Conservation (phyloP, 1,140 invertebrate species). For the Tetraneura akinire region DNA sequence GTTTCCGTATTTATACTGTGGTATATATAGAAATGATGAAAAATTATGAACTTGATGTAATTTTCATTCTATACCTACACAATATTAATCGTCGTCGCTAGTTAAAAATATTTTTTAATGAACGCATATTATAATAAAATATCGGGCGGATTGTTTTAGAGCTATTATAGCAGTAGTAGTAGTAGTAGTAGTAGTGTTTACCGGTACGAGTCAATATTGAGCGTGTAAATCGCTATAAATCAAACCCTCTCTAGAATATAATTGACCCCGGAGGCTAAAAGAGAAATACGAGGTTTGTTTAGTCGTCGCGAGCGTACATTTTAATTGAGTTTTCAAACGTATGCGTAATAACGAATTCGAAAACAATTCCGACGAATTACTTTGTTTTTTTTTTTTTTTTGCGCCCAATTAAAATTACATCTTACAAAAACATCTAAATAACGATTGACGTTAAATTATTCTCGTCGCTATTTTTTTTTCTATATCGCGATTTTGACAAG, state of each 20-base stretch:
- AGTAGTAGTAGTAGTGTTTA: neutral
- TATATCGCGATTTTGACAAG: neutral
- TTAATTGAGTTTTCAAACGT: conserved; percentile 40
- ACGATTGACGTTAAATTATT: conserved; percentile 13
- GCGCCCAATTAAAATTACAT: conserved; percentile 21
- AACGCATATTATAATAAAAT: neutral
- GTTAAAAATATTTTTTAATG: neutral
- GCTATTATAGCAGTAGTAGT: neutral
- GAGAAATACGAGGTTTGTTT: neutral
- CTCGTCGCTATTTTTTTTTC: neutral
- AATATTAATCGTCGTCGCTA: neutral
- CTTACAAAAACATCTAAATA: conserved; percentile 1
- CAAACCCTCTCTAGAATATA: conserved; percentile 14
- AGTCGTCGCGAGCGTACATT: neutral
- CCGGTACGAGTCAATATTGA: neutral
- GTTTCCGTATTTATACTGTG: no score
- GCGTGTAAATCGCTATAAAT: conserved; percentile 37
- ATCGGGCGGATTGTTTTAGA: neutral
- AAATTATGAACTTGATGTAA: no score
- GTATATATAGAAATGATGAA: no score
- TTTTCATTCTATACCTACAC: neutral
- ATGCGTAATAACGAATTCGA: neutral
- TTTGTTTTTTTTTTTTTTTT: neutral
- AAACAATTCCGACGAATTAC: neutral
- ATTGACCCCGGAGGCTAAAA: conserved; percentile 25